Conservation (phyloP, 1,140 invertebrate species). For the Eulimnadia texana region DNA sequence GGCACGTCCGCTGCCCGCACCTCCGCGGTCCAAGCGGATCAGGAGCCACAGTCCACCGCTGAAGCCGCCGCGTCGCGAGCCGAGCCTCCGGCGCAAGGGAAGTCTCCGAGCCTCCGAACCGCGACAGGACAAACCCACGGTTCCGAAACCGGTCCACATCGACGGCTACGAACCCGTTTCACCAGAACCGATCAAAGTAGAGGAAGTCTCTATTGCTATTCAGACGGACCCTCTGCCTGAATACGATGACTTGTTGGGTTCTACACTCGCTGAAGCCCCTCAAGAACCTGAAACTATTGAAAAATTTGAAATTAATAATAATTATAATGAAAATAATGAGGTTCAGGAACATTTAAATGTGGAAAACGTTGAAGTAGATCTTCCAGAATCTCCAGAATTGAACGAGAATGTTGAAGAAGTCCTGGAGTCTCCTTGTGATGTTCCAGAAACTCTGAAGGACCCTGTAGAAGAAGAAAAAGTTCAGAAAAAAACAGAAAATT, state of each 20-base stretch:
- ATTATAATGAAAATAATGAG: too few relatives aligned
- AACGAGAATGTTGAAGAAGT: conserved; percentile 1
- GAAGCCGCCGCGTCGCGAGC: conserved; percentile 9
- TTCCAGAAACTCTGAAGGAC: too few relatives aligned
- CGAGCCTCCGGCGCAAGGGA: background rate
- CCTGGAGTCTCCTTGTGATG: background rate
- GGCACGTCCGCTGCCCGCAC: conserved; percentile 12
- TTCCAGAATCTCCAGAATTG: background rate
- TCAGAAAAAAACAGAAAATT: background rate
- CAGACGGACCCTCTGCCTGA: conserved; percentile 67
- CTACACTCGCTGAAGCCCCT: background rate
- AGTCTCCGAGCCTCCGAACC: background rate
- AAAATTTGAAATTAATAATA: conserved; percentile 1
- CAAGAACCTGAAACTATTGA: background rate
- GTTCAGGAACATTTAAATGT: too few relatives aligned
- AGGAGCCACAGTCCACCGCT: conserved; percentile 8
- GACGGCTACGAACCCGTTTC: conserved; percentile 13
- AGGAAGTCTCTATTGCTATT: conserved; percentile 56
- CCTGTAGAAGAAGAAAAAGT: too few relatives aligned
- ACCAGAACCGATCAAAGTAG: conserved; percentile 8
- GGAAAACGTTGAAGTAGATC: background rate
- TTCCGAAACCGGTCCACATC: background rate
- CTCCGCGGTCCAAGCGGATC: conserved; percentile 5
- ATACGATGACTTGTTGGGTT: conserved; percentile 9
- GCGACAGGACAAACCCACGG: background rate